Conservation (phyloP, 2,888 invertebrate genomes). For the Andrena trimmerana region DNA sequence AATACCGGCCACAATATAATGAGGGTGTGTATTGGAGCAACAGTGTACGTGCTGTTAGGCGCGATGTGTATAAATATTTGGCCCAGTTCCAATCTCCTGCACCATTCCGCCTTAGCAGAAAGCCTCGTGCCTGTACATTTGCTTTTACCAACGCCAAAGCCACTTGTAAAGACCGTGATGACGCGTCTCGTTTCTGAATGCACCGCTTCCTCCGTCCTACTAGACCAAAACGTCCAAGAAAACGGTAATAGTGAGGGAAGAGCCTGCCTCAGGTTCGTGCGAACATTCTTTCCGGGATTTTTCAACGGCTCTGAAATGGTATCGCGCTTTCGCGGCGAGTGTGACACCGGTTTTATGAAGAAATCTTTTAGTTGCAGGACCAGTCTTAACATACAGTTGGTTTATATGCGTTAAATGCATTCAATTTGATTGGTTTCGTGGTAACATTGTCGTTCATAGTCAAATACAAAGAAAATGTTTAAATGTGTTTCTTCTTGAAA, state of each 20-base stretch:
- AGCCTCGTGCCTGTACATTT: slow-evolving; percentile 67
- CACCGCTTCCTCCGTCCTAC: slow-evolving; percentile 10
- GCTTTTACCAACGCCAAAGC: slow-evolving; percentile 63
- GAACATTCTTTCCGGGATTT: slow-evolving; percentile 6
- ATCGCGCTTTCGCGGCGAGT: neutral
- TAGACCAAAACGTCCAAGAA: slow-evolving; percentile 10
- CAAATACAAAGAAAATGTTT: too few relatives aligned
- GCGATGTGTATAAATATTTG: slow-evolving; percentile 69
- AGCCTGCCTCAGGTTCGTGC: neutral
- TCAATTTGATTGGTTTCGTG: too few relatives aligned
- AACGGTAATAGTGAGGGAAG: slow-evolving; percentile 2
- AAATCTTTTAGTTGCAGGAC: neutral
- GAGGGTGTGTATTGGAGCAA: slow-evolving; percentile 43
- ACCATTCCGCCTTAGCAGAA: slow-evolving; percentile 74
- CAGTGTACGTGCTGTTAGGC: slow-evolving; percentile 42
- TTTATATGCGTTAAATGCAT: neutral
- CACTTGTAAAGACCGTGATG: slow-evolving; percentile 60
- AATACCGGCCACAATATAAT: slow-evolving; percentile 60
- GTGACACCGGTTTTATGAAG: neutral
- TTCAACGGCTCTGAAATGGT: neutral
- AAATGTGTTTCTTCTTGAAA: too few relatives aligned
- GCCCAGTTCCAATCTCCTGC: slow-evolving; percentile 65
- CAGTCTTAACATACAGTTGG: neutral
- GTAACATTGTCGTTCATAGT: too few relatives aligned
- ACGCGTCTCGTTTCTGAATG: slow-evolving; percentile 46